Evolutionary conservation across 37 sponge, comb jelly and placozoan genomes (phyloP).

Genomic region (Spongia lamella): DNA sequence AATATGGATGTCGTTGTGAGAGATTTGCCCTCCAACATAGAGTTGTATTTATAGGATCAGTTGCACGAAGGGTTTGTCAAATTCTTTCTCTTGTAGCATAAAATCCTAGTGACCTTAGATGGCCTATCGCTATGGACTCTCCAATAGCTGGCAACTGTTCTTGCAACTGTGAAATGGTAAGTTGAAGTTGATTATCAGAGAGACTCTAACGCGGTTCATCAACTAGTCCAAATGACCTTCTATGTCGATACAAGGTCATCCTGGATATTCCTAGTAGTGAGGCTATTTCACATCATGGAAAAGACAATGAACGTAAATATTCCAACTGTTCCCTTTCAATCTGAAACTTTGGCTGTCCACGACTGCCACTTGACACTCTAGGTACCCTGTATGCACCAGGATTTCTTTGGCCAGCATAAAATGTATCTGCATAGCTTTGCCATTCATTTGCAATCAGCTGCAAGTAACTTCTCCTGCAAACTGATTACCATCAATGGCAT

Average conservation of each 20-base stretch:
- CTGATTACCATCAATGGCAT: too few species aligned
- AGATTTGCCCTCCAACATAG: conserved; percentile 31
- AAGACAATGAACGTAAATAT: too few species aligned
- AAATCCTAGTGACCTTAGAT: conserved; percentile 31
- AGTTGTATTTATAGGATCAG: conserved; percentile 41
- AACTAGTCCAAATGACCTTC: conserved; percentile 20
- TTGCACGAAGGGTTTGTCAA: conserved; percentile 6
- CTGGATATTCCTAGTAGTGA: conserved; percentile 28
- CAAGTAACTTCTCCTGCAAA: too few species aligned
- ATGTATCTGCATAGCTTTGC: too few species aligned
- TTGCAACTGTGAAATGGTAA: too few species aligned
- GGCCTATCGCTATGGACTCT: conserved; percentile 33
- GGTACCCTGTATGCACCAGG: too few species aligned
- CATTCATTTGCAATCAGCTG: too few species aligned
- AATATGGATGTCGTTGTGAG: conserved; percentile 40
- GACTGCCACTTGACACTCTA: too few species aligned
- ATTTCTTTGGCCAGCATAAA: too few species aligned
- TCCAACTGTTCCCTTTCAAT: too few species aligned
- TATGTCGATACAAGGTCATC: conserved; percentile 40
- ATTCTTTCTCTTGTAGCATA: conserved; percentile 31
- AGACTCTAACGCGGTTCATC: not conserved
- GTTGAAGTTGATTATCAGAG: conserved; percentile 6
- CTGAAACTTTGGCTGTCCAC: too few species aligned
- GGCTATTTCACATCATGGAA: conserved; percentile 51
- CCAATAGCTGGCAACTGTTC: conserved; percentile 29